phyloP scores from a whole-genome alignment of 2,888 invertebrate species.

The Monoplex corrugatus region DNA sequence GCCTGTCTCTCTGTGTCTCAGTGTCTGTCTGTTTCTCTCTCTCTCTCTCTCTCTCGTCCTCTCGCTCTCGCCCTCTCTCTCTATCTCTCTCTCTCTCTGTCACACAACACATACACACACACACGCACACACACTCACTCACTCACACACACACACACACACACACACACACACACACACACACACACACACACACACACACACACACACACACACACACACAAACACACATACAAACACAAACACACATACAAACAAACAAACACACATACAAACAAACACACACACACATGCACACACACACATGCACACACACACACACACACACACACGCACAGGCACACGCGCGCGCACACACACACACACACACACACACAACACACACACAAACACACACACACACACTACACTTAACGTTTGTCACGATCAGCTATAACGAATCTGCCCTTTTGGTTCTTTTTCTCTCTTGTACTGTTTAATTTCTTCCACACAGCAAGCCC shows the following conservation, averaged over 20 bases:
- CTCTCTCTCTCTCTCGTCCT: too few species aligned
- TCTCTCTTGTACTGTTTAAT: too few species aligned
- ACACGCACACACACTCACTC: background rate
- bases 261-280: conserved; percentile 12
- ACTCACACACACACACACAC: background rate
- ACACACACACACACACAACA: conserved; percentile 13
- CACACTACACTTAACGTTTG: too few species aligned
- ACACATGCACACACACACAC: background rate
- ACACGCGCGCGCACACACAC: too few species aligned
- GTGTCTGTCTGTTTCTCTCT: too few species aligned
- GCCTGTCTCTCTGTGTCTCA: too few species aligned
- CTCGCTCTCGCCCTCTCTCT: too few species aligned
- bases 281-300: background rate
- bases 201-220: conserved; percentile 13
- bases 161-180: background rate
- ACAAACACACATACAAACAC: conserved; percentile 11
- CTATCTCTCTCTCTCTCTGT: background rate
- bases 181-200: background rate
- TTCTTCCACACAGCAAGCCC: background rate
- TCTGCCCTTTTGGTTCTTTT: too few species aligned
- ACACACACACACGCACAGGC: too few species aligned
- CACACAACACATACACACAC: too few species aligned
- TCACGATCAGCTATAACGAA: too few species aligned
- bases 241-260: conserved; percentile 27
- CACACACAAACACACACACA: background rate